phyloP scores from a whole-genome alignment of 30 jellyfish, hydroid and myxozoan species.

The Rhopilema esculentum region DNA sequence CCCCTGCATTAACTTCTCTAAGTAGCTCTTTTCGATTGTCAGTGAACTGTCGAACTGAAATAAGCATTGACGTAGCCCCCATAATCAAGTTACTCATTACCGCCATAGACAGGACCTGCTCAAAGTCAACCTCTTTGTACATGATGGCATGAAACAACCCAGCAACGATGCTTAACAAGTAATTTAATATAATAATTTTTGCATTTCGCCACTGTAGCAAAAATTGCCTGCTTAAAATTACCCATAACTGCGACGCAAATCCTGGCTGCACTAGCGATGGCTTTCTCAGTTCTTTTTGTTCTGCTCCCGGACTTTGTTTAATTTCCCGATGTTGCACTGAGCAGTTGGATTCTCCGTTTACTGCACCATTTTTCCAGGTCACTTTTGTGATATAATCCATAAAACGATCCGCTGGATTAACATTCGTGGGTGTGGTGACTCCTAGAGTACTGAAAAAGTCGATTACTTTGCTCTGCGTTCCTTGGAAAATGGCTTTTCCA shows the following conservation, averaged over 20 bases:
- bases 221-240: slow-evolving; percentile 9
- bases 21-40: background rate
- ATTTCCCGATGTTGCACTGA: background rate
- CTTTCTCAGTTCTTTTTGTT: background rate
- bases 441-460: slow-evolving; percentile 4
- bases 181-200: background rate
- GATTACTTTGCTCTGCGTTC: slow-evolving; percentile 1
- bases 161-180: background rate
- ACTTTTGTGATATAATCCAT: background rate
- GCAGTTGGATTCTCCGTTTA: background rate
- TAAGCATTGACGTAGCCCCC: background rate
- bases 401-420: background rate
- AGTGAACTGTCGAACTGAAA: slow-evolving; percentile 8
- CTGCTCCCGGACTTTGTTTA: background rate
- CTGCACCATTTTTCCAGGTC: background rate
- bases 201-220: background rate
- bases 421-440: background rate
- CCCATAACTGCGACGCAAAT: background rate
- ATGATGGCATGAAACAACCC: slow-evolving; percentile 3
- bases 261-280: background rate
- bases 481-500: slow-evolving; percentile 17
- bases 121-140: slow-evolving; percentile 1
- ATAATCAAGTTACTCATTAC: background rate
- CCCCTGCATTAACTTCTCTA: slow-evolving; percentile 10
- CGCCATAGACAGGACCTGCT: background rate